Percentiles rank a stretch among this genome's conserved stretches.
These are phyloP conservation scores for Peromyscus melanophrys DNA, from an alignment of 2,797 vertebrate genomes.

Conservation along the genomic window DNA sequence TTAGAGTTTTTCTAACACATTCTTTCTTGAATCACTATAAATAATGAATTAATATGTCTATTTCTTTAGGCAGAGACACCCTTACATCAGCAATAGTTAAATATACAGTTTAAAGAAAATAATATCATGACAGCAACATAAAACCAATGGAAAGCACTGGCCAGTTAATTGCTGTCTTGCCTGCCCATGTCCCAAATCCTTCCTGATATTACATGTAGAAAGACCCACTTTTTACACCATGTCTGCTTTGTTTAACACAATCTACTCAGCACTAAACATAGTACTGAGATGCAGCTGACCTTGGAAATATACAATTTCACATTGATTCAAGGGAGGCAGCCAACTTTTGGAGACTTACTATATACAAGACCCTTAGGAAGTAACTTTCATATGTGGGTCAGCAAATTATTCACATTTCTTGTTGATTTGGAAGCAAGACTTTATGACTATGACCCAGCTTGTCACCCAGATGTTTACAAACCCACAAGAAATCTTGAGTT, in stretches of 20 bases:
- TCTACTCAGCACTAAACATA: background rate
- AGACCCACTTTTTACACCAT: background rate
- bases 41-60: conserved; percentile 80
- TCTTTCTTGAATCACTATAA: conserved; percentile 82
- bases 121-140: conserved; percentile 74
- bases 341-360: background rate
- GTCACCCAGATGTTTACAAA: background rate
- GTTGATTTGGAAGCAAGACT: background rate
- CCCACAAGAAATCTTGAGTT: background rate
- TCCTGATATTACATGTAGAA: conserved; percentile 22
- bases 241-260: background rate
- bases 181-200: conserved; percentile 1
- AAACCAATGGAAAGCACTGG: conserved; percentile 58
- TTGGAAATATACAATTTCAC: background rate
- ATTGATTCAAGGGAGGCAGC: background rate
- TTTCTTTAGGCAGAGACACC: conserved; percentile 81
- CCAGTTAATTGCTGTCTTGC: conserved; percentile 60
- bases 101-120: conserved; percentile 74
- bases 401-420: background rate
- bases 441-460: background rate
- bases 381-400: conserved; percentile 29
- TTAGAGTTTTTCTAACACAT: conserved; percentile 77
- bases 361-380: background rate
- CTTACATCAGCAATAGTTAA: conserved; percentile 74
- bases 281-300: background rate